Evolutionary conservation across 2,888 invertebrate genomes (phyloP), one percentile per base, ranked within the genome.

Genomic region (Dendrolimus houi): DNA sequence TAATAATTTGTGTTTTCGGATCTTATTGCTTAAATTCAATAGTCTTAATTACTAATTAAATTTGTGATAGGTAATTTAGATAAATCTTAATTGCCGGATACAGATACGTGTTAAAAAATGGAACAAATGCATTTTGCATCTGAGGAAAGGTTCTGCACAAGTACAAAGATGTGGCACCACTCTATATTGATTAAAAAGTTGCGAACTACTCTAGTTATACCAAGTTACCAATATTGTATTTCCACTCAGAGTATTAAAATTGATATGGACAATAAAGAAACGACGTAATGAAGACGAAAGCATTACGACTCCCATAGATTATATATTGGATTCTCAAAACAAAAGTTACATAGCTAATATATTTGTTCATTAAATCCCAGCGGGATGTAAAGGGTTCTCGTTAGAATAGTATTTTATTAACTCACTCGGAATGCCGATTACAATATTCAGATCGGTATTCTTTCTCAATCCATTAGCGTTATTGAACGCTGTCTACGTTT

Each of bases 321-420:
- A 72, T 69, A 70, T 73, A 78, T 81, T 69, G 71, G 75, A 71
- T 76, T 73, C 68, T 74, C 75, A 73, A 73, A 70, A 68, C 70
- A 73, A 72, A 72, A 47, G 61, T 60, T 61, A 64, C 58, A 58
- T 71, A 70, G 86, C 87, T 29, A 29, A 81, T 81, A 83, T 86
- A 84, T 84, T 83, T 83, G 85, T 86, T 87, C 81, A 78, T 82
- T 77, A 78, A 79, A 74, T 78, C 83, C 62, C 89, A 86, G 88
- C 88, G 83, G 88, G 88, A 74, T 62, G 74, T 72, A 69, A 69
- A 64, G 69, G 72, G 69, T 74, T 75, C 82, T 88, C 82, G 84
- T 84, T 87, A 85, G 79, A 79, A 77, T 78, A 80, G 77, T 81
- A 83, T 85, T 87, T 87, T 88, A 88, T 87, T 82, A 85, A 85